A percentile compares a stretch with the other conserved stretches of the same genome.
Conservation (phyloP, 2,797 vertebrate genomes). For the Premnoplex brunnescens region DNA sequence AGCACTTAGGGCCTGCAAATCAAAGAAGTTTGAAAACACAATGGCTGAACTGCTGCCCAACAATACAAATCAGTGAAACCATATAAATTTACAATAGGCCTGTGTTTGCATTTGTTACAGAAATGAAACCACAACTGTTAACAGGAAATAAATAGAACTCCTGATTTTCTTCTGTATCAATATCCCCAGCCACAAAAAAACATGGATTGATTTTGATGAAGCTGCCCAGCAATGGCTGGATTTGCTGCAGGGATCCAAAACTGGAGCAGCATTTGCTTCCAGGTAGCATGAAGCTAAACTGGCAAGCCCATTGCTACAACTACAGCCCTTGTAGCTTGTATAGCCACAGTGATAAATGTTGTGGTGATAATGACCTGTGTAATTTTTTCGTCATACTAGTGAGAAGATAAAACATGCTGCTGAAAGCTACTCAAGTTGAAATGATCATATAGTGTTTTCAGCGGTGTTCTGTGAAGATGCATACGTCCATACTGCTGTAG, state of each 20-base stretch:
- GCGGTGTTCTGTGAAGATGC: not conserved
- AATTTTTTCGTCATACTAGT: not conserved
- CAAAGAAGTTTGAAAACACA: not conserved
- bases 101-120: not conserved
- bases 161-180: not conserved
- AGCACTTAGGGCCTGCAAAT: not conserved
- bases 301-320: not conserved
- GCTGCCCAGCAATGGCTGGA: not conserved
- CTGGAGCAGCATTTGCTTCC: not conserved
- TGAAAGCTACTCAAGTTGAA: not conserved
- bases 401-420: not conserved
- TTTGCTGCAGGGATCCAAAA: not conserved
- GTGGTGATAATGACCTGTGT: too few species aligned
- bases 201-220: accelerated
- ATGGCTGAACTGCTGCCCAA: not conserved
- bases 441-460: not conserved
- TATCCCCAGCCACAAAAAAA: not conserved
- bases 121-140: not conserved
- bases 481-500: not conserved
- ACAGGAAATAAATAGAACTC: not conserved
- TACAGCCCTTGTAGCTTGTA: not conserved
- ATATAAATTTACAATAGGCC: not conserved
- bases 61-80: not conserved
- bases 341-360: not conserved
- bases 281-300: accelerated